Base-by-base conservation (phyloP, 2,113 vertebrate genomes). In the Gallinago jamesoni region DNA sequence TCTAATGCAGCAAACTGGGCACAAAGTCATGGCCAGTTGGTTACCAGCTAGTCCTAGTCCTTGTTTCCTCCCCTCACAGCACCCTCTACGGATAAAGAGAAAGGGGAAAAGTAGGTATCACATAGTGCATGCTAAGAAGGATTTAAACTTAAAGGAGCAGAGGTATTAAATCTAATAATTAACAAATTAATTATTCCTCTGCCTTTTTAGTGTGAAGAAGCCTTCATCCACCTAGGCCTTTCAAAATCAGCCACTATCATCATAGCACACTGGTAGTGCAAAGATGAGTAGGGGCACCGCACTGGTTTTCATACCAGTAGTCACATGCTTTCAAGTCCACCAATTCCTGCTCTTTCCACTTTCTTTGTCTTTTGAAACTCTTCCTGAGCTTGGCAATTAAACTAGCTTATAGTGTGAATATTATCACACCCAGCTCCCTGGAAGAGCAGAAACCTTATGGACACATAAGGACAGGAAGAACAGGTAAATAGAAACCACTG, bases 1-100 rank as follows among this genome's bases (percentile, higher is more conserved):
- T 56, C 37, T 31, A 17, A n/a, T 0, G 1, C 45, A 55, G 55
- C 62, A 84, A 59, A 45, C 4, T 0, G 1, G 37, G 66, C 14
- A 28, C 1, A 2, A 43, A 66, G 28, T 67, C 39, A 20, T 4
- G 9, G 60, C 30, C 2, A 0, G 52, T 24, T 59, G 39, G 43
- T 25, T 41, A 41, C 30, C 48, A 66, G 30, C 41, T 52, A n/a
- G 50, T 27, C 60, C 35, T 47, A n/a, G 50, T 27, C 60, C 30
- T 50, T 37, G 30, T 17, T 53, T 37, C 52, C 76, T 39, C 10
- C 48, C 48, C 68, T 37, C 13, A 35, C n/a, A 41, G 70, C 37
- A 68, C 35, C 27, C 47, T 52, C 37, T n/a, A 50, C 0, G 0
- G 18, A n/a, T 19, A 31, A 72, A 35, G 45, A 59, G 21, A 53